Evolutionary conservation across 2,888 invertebrate genomes (phyloP), one percentile per base, ranked within the genome.

Genomic region (Cabera pusaria): DNA sequence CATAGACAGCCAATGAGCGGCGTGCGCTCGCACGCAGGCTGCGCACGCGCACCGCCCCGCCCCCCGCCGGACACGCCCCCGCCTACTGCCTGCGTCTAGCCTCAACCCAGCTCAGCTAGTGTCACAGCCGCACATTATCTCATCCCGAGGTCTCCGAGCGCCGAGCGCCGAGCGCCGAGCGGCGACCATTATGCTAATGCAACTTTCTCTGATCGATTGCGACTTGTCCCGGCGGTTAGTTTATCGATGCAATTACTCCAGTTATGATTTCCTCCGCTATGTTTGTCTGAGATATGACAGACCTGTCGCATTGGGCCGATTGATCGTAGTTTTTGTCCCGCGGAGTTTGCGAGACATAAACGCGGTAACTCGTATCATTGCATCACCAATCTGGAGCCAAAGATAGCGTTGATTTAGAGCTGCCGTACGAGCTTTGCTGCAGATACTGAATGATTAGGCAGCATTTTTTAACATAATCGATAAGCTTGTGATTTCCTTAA

Each of bases 31-130:
- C 49, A 23, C 17, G 7, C 5, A 34, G 19, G 22, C 21, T 10
- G 31, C 21, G 11, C 34, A 8, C 60, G 71, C 70, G 74, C 71
- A n/a, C 32, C 51, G 72, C 76, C 72, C 74, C 66, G 70, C 72
- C 69, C 41, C 29, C 52, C 18, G 14, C 9, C 14, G 24, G 29
- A 42, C 52, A 47, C 56, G 53, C 55, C 60, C 49, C 42, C 57
- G 53, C 55, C 61, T 47, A 40, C 50, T 49, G 39, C 50, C 49
- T 39, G 48, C 48, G 42, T 33, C 47, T 41, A 43, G 29, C 29
- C 20, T 38, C 49, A 41, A 52, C 52, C 42, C 48, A 44, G 49
- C 33, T 42, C 37, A 36, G 22, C 44, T 24, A 51, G 42, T 47
- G 43, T 44, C 45, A 35, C 51, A 43, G 48, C 44, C 17, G 8